These are phyloP conservation scores for Agrotis exclamationis DNA, from an alignment of 2,888 invertebrate genomes.

Conservation along the genomic window DNA sequence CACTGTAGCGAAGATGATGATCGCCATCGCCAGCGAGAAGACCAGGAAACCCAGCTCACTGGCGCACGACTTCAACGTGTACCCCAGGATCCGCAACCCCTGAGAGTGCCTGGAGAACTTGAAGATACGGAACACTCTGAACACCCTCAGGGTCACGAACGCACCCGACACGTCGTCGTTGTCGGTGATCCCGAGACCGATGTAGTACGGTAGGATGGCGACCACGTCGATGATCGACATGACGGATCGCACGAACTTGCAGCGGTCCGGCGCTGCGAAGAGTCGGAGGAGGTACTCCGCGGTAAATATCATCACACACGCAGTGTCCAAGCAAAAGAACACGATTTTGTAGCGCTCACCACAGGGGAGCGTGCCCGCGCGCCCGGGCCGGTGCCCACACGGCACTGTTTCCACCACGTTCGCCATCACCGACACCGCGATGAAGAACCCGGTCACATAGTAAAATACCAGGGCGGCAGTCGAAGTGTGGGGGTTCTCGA, in stretches of 20 bases:
- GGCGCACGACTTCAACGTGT: constrained; percentile 99
- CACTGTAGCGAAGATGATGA: constrained; percentile 99
- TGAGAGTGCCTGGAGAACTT: constrained; percentile 99
- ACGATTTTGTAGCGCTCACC: constrained; percentile 99
- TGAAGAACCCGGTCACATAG: constrained; percentile 99
- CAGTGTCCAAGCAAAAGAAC: constrained; percentile 99
- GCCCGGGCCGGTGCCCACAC: constrained; percentile 96
- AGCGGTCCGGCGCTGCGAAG: constrained; percentile 99
- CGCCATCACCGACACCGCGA: constrained; percentile 99
- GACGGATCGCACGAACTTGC: constrained; percentile 99
- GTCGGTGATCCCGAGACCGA: constrained; percentile 99
- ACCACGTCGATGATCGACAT: constrained; percentile 99
- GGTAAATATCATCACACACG: constrained; percentile 99
- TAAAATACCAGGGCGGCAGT: constrained; percentile 99
- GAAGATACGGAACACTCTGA: constrained; percentile 99
- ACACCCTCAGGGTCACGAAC: constrained; percentile 99
- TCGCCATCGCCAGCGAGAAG: constrained; percentile 99
- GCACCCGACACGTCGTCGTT: constrained; percentile 99
- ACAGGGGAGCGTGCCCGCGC: constrained; percentile 97
- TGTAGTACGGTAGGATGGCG: constrained; percentile 99
- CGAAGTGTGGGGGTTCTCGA: constrained; percentile 99
- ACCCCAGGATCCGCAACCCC: constrained; percentile 99
- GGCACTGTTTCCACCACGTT: constrained; percentile 99
- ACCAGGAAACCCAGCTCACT: constrained; percentile 99
- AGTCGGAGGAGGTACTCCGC: constrained; percentile 98